phyloP scores from a whole-genome alignment of 2,888 invertebrate species.

The Pheosia tremula region DNA sequence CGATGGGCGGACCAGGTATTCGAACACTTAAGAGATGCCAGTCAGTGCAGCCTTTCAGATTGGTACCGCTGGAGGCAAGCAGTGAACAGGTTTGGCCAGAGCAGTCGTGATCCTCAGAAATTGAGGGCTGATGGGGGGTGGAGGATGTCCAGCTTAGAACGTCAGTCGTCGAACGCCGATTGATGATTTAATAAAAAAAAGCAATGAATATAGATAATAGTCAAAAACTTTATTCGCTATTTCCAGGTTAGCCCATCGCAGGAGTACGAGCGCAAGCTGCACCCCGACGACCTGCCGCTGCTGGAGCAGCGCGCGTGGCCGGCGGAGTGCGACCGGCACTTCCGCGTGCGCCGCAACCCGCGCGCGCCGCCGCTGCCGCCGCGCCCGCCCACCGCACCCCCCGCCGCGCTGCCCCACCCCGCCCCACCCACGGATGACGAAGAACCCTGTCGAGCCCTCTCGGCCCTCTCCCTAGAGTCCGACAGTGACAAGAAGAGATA shows the following conservation, averaged over 20 bases:
- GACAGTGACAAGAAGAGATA: conserved; percentile 71
- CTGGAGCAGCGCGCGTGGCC: conserved; percentile 92
- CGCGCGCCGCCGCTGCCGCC: conserved; percentile 90
- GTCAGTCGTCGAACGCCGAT: no score
- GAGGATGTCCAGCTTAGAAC: no score
- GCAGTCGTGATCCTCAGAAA: no score
- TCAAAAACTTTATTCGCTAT: not conserved
- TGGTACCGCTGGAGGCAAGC: no score
- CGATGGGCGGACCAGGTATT: no score
- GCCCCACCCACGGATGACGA: conserved; percentile 59
- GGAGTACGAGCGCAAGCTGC: conserved; percentile 94
- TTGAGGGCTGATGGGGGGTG: no score
- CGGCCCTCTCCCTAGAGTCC: conserved; percentile 75
- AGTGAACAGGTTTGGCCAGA: no score
- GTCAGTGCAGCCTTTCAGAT: no score
- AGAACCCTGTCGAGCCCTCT: conserved; percentile 69
- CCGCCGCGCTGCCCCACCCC: conserved; percentile 63
- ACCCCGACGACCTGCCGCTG: conserved; percentile 93
- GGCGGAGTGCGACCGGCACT: conserved; percentile 89
- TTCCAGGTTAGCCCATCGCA: conserved; percentile 88
- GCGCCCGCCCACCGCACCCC: conserved; percentile 61
- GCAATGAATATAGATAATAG: no score
- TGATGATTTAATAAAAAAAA: no score
- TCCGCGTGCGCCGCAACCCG: conserved; percentile 92
- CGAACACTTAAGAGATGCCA: no score